Evolutionary conservation across 2,888 invertebrate species (phyloP).

Genomic region (Drosophila nr. perissopoda): DNA sequence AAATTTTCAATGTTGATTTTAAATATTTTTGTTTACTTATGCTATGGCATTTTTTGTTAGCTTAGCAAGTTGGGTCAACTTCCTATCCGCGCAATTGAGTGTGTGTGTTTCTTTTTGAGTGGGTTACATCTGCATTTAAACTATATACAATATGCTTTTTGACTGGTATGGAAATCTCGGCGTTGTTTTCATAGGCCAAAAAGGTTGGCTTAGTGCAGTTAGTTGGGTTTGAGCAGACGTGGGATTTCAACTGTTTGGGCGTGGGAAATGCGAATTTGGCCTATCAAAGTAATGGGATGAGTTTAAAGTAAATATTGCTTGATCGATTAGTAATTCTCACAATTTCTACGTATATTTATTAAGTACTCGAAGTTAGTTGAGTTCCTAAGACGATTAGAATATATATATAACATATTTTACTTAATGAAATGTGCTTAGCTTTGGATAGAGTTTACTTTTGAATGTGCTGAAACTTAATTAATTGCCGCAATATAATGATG

Average conservation of each 20-base stretch:
- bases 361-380: neutral
- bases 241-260: constrained; percentile 44
- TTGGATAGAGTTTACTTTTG: neutral
- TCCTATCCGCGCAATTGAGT: neutral
- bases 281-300: constrained; percentile 2
- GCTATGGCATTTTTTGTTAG: constrained; percentile 47
- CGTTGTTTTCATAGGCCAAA: constrained; percentile 68
- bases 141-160: constrained; percentile 59
- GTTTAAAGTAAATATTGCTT: neutral
- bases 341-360: neutral
- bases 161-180: constrained; percentile 65
- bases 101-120: constrained; percentile 7
- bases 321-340: neutral
- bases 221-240: constrained; percentile 42
- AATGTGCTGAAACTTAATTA: neutral
- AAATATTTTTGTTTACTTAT: constrained; percentile 76
- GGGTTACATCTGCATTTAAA: constrained; percentile 37
- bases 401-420: neutral
- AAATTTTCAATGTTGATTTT: constrained; percentile 70
- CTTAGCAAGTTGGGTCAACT: constrained; percentile 45
- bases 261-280: constrained; percentile 49
- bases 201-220: constrained; percentile 27
- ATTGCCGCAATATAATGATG: neutral
- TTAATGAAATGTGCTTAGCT: neutral
- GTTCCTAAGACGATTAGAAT: neutral